Percentiles rank a stretch among this genome's conserved stretches.
Conservation (phyloP, 1,140 invertebrate genomes). For the Hypothenemus hampei region DNA sequence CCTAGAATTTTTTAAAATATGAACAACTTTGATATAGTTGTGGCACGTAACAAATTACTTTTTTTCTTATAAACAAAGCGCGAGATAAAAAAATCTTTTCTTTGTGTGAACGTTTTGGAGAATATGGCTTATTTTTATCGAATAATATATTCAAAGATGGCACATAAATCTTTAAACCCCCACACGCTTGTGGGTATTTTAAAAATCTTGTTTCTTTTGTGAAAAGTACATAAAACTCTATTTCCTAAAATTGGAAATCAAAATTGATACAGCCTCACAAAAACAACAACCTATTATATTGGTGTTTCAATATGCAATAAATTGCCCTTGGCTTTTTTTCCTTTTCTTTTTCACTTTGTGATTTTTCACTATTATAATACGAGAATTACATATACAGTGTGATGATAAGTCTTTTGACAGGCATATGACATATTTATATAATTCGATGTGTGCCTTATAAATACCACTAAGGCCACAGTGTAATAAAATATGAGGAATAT, state of each 20-base stretch:
- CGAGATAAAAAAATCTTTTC: slow-evolving; percentile 4
- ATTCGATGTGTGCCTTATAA: too few species aligned
- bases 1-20: slow-evolving; percentile 4
- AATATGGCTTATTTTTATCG: slow-evolving; percentile 17
- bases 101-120: slow-evolving; percentile 2
- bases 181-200: slow-evolving; percentile 15
- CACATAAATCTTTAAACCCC: slow-evolving; percentile 15
- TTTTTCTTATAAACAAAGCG: slow-evolving; percentile 4
- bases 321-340: slow-evolving; percentile 4
- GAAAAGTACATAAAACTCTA: slow-evolving; percentile 7
- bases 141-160: slow-evolving; percentile 20
- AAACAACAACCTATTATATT: slow-evolving; percentile 8
- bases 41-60: slow-evolving; percentile 14
- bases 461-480: too few species aligned
- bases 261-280: slow-evolving; percentile 8
- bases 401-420: too few species aligned
- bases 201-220: slow-evolving; percentile 14
- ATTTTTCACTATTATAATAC: too few species aligned
- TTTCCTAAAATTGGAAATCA: slow-evolving; percentile 16
- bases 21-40: background rate
- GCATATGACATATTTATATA: too few species aligned
- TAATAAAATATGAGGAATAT: too few species aligned
- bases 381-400: too few species aligned
- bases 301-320: slow-evolving; percentile 12
- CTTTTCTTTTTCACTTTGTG: slow-evolving; percentile 6